Conservation (phyloP, 2,888 invertebrate species). For the Melanargia galathea region DNA sequence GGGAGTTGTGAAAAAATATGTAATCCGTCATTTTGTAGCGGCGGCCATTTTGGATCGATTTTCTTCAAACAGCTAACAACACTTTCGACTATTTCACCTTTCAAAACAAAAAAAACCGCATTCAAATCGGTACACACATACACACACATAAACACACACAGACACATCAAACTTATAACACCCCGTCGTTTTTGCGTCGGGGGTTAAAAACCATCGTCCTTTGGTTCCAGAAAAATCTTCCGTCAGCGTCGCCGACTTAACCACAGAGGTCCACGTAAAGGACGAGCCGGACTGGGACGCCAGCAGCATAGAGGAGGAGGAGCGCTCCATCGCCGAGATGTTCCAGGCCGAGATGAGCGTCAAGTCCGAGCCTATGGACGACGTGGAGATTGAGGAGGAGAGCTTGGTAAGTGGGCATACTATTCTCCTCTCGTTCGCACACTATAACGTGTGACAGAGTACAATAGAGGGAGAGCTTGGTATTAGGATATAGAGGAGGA, state of each 20-base stretch:
- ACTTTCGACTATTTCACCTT: no score
- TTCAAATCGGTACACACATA: no score
- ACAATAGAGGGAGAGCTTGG: constrained; percentile 76
- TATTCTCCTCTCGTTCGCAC: not conserved
- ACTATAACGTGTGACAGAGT: not conserved
- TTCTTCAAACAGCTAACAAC: no score
- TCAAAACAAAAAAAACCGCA: no score
- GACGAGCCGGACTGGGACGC: constrained; percentile 87
- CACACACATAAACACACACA: no score
- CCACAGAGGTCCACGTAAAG: constrained; percentile 64
- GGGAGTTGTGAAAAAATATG: no score
- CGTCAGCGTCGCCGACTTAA: constrained; percentile 48
- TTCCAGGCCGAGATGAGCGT: constrained; percentile 86
- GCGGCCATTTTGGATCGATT: no score
- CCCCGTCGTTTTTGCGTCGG: not conserved
- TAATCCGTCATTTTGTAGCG: no score
- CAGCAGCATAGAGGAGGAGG: constrained; percentile 81
- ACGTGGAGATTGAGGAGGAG: constrained; percentile 81
- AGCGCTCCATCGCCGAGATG: constrained; percentile 85
- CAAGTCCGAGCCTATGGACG: constrained; percentile 83
- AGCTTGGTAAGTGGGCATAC: constrained; percentile 60
- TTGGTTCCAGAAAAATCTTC: constrained; percentile 58
- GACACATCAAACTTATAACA: no score
- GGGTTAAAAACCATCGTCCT: not conserved
- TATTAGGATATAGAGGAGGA: constrained; percentile 87